Evolutionary conservation across 2,888 invertebrate genomes (phyloP).

Genomic region (Leptopilina myrica): DNA sequence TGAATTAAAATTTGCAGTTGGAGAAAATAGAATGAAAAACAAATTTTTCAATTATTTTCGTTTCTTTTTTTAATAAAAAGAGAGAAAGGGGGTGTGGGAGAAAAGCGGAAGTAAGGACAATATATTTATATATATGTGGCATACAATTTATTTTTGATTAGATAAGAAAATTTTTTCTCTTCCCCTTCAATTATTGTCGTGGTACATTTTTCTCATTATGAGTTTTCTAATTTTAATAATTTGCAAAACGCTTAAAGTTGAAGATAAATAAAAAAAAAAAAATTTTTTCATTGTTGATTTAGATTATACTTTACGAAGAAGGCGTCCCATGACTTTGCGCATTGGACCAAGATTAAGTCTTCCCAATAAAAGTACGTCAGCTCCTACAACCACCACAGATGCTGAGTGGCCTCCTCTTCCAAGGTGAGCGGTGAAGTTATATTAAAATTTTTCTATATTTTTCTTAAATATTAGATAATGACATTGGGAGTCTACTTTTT

Average conservation of each 20-base stretch:
- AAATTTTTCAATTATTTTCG: too few relatives aligned
- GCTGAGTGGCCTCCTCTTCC: slow-evolving; percentile 76
- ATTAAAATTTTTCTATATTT: slow-evolving; percentile 28
- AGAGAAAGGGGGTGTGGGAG: too few relatives aligned
- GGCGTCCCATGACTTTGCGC: slow-evolving; percentile 78
- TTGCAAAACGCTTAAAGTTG: neutral
- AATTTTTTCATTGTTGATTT: slow-evolving; percentile 54
- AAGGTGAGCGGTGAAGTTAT: slow-evolving; percentile 69
- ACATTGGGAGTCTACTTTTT: neutral
- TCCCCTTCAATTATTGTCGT: too few relatives aligned
- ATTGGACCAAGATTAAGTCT: slow-evolving; percentile 78
- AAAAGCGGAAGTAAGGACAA: too few relatives aligned
- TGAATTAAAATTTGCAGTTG: too few relatives aligned
- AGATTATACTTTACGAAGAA: slow-evolving; percentile 77
- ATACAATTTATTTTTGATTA: too few relatives aligned
- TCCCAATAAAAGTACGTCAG: slow-evolving; percentile 77
- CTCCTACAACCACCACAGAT: slow-evolving; percentile 75
- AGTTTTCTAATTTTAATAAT: slow-evolving; percentile 1
- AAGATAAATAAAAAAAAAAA: neutral
- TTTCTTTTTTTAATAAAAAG: too few relatives aligned
- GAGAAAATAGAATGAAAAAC: too few relatives aligned
- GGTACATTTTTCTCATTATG: too few relatives aligned
- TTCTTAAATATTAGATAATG: slow-evolving; percentile 12
- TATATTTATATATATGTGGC: too few relatives aligned
- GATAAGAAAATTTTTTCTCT: too few relatives aligned